Base-by-base conservation (phyloP, 2,113 vertebrate genomes). In the Rhynchomys soricoides region DNA sequence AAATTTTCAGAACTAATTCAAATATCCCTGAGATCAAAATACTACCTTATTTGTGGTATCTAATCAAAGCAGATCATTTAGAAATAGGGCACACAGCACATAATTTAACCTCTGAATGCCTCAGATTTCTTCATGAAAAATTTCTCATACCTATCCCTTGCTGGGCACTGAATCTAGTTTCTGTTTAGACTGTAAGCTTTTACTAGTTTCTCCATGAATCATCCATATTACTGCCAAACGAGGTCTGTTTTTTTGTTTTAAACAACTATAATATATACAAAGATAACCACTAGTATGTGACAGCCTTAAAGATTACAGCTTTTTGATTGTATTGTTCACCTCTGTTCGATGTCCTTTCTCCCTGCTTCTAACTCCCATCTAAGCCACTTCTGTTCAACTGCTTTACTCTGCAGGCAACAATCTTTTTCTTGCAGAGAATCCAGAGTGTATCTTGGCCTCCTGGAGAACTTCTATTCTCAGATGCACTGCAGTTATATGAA, bases 241-340 rank as follows among this genome's bases (percentile, higher is more conserved):
- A 91, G 78, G 59, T 73, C 83, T 90, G 74, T 79, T 24, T n/a
- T 19, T 85, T 45, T 64, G 15, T 64, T 85, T 96, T 91, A 91
- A 62, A 96, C 5, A 81, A 55, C 50, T 55, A 95, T n/a, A 91
- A 75, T 10, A 57, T 11, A 59, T 62, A 87, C 5, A 16, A 88
- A 94, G 66, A 66, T 37, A 86, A 78, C 19, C 57, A 66, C 1
- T n/a, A 52, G 43, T 34, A 83, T 0, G 15, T 55, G 90, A 83
- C 93, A 91, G 64, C 29, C 78, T 45, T 64, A 57, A 1, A 29
- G 94, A 64, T 88, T 59, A 82, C 0, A 19, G 12, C 62, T 78
- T 90, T 71, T 86, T 86, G 40, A 87, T 97, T 74, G 86, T 62
- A 59, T 29, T 62, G 57, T 40, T 48, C 43, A 57, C 79, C 85